Evolutionary conservation across 2,888 invertebrate genomes (phyloP).

Genomic region (Ophraella communa): DNA sequence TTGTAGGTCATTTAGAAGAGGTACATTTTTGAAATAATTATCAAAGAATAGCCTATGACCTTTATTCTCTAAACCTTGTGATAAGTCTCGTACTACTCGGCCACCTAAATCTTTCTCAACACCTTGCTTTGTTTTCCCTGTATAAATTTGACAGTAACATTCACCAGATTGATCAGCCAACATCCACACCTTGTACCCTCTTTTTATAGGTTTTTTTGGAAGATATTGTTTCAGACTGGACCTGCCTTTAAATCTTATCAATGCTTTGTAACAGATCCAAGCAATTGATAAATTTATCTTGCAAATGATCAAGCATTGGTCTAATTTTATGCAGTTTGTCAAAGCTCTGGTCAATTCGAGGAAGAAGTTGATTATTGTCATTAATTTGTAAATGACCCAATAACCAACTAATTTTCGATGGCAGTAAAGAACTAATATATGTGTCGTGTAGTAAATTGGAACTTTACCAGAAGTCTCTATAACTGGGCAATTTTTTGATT

Average conservation of each 20-base stretch:
- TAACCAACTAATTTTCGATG: constrained; percentile 31
- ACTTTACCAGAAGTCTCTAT: constrained; percentile 34
- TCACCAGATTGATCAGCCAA: constrained; percentile 19
- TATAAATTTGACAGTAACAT: too few species aligned
- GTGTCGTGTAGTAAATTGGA: constrained; percentile 20
- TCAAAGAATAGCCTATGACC: too few species aligned
- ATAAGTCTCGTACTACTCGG: too few species aligned
- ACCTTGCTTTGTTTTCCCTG: too few species aligned
- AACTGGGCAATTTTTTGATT: constrained; percentile 29
- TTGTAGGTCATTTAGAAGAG: too few species aligned
- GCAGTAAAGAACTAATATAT: constrained; percentile 30
- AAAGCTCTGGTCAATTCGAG: constrained; percentile 29
- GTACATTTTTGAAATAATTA: too few species aligned
- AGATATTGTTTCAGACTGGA: constrained; percentile 24
- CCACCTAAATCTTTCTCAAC: too few species aligned
- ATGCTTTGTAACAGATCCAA: neutral
- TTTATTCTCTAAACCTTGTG: too few species aligned
- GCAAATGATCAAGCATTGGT: constrained; percentile 37
- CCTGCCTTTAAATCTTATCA: constrained; percentile 30
- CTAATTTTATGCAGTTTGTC: constrained; percentile 45
- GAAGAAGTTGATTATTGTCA: constrained; percentile 37
- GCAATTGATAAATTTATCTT: constrained; percentile 26
- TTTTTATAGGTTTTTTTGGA: constrained; percentile 27
- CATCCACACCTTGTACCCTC: constrained; percentile 23
- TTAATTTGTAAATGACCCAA: constrained; percentile 41